A percentile compares a stretch with the other conserved stretches of the same genome.
phyloP scores from a whole-genome alignment of 2,797 vertebrate species.

The Sorex maritimensis region DNA sequence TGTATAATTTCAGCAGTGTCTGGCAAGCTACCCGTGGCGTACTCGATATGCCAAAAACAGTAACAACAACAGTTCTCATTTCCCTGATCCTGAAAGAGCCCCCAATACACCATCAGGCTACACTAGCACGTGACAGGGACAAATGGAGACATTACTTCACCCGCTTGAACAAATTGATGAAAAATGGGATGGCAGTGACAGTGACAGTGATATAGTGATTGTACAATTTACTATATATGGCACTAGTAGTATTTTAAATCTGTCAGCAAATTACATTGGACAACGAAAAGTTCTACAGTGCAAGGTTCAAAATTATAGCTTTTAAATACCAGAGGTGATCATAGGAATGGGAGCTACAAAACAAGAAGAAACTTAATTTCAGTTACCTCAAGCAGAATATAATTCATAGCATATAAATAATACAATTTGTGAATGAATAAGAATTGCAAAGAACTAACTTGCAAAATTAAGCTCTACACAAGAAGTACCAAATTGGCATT shows the following conservation, averaged over 20 bases:
- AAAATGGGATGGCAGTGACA: no score
- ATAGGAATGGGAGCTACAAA: neutral
- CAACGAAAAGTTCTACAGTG: neutral
- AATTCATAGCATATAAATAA: neutral
- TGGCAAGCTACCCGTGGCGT: no score
- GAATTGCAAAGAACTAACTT: neutral
- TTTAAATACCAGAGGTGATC: neutral
- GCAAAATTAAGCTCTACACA: neutral
- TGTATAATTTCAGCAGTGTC: neutral
- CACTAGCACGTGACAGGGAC: no score
- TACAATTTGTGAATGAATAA: neutral
- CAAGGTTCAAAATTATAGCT: neutral
- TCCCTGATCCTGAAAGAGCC: no score
- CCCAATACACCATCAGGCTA: no score
- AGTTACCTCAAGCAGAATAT: neutral
- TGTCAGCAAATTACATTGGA: neutral
- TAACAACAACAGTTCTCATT: no score
- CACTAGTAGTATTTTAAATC: neutral
- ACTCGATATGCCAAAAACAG: no score
- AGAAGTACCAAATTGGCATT: neutral
- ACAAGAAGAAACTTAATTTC: neutral
- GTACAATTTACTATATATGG: neutral
- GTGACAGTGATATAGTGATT: no score
- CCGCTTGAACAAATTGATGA: no score
- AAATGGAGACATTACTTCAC: no score